Conservation (phyloP, 2,113 vertebrate species). For the Zosterops borbonicus region DNA sequence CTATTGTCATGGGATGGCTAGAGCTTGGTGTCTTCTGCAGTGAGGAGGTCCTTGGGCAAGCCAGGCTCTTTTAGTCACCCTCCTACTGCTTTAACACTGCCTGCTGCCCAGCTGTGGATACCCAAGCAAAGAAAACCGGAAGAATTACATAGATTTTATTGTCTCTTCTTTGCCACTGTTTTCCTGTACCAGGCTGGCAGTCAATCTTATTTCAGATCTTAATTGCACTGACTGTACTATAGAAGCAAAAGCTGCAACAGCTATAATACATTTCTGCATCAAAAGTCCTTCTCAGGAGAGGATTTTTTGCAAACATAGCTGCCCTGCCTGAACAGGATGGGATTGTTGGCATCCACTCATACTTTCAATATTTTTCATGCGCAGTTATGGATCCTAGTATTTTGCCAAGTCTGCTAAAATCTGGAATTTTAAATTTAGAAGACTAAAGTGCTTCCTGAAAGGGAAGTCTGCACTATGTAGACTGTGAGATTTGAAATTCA, state of each 20-base stretch:
- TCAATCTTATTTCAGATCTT: background rate
- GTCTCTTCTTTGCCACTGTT: background rate
- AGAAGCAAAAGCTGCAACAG: background rate
- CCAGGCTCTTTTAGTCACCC: background rate
- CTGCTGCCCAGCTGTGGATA: background rate
- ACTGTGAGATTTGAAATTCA: background rate
- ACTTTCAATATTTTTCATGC: background rate
- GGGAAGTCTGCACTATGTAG: background rate
- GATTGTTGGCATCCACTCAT: background rate
- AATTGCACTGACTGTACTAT: background rate
- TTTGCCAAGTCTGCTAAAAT: background rate
- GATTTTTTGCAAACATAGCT: background rate
- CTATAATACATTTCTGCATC: background rate
- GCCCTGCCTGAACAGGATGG: accelerated
- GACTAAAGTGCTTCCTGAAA: background rate
- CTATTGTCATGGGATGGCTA: accelerated
- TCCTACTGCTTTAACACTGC: background rate
- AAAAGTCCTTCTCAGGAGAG: background rate
- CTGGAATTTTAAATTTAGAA: background rate
- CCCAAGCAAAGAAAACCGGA: background rate
- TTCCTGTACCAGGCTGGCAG: background rate
- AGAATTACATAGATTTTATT: background rate
- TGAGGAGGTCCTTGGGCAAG: accelerated
- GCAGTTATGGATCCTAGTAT: background rate
- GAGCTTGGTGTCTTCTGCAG: background rate